A percentile compares a stretch with the other conserved stretches of the same genome.
These are phyloP conservation scores for Hydraecia micacea DNA, from an alignment of 2,888 invertebrate genomes.

Conservation along the genomic window DNA sequence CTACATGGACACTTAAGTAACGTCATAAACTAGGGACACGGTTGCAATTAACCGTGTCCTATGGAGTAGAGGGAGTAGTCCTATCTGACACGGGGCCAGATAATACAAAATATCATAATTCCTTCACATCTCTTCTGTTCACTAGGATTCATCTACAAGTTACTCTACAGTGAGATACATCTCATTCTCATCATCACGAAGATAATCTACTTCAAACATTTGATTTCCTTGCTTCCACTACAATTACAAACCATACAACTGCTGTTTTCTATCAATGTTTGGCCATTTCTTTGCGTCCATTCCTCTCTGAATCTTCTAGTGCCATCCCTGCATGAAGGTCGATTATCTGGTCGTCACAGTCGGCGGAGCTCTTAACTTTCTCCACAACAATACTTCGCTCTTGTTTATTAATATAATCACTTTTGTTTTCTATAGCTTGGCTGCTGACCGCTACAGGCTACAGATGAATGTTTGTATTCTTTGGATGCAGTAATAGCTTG, in stretches of 20 bases:
- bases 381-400: conserved; percentile 67
- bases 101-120: background rate
- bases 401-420: conserved; percentile 70
- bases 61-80: background rate
- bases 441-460: conserved; percentile 40
- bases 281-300: background rate
- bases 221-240: background rate
- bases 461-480: conserved; percentile 19
- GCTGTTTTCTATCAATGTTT: background rate
- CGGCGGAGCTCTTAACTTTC: conserved; percentile 75
- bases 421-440: conserved; percentile 67
- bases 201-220: background rate
- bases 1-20: background rate
- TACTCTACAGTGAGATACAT: background rate
- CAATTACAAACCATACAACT: background rate
- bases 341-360: conserved; percentile 76
- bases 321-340: conserved; percentile 65
- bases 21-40: background rate
- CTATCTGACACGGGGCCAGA: background rate
- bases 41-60: background rate
- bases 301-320: background rate
- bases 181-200: too few species aligned
- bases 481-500: conserved; percentile 7
- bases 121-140: background rate
- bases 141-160: background rate